Base-by-base conservation (phyloP, 2,797 vertebrate species). In the Tolypeutes matacus region DNA sequence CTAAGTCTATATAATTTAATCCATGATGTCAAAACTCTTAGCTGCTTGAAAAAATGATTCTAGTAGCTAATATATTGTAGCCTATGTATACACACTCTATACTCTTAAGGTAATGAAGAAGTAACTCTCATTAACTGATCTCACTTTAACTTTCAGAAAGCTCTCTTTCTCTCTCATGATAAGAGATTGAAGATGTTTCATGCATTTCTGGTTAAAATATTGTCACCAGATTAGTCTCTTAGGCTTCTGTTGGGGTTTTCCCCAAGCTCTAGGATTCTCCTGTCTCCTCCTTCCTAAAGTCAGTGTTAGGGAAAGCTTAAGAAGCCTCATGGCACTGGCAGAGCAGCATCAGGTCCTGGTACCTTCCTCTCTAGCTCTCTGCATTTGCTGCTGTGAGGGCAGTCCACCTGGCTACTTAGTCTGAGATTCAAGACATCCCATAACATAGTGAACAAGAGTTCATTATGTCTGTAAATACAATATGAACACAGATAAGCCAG, bases 141-240 rank as follows among this genome's bases (percentile, higher is more conserved):
- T 91, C 51, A 70, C 39, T 4, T 84, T 93, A 46, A 14, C 78
- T 94, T 39, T 86, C 62, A 65, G 25, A 90, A 92, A 72, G 29
- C 34, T 89, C 21, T 72, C 67, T 58, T 13, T 76, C 6, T 77
- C 9, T 80, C 14, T 56, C 62, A 23, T 73, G 36, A 73, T 85
- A 62, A 72, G 14, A 82, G 11, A 27, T 1, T 34, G 49, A 91
- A 90, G 65, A 8, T 83, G 46, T 60, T 87, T 93, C 46, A 39
- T 87, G 34, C 13, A 20, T 60, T 90, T 73, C 58, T 75, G 34
- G 39, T 69, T 49, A 84, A 65, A 77, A 15, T 84, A 60, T 51
- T 84, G 39, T 39, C 58, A 31, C 62, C 13, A 15, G 31, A 7
- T 6, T n/a, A 75, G 17, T 62, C 18, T 53, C 46, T 78, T 25